Conservation (phyloP, 2,888 invertebrate genomes). For the Orthosia incerta region DNA sequence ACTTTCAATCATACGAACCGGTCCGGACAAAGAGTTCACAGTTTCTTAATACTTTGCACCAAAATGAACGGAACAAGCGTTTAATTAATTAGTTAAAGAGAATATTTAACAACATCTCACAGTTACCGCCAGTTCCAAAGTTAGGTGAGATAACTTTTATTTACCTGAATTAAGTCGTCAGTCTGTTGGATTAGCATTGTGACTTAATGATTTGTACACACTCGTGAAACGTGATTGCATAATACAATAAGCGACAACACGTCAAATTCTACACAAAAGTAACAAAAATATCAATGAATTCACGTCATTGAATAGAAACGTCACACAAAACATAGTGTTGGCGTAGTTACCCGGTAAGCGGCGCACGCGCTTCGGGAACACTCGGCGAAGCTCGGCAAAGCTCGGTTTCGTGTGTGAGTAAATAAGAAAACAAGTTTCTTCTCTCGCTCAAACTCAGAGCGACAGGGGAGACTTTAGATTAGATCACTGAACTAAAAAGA, state of each 20-base stretch:
- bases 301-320: constrained; percentile 81
- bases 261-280: constrained; percentile 66
- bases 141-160: constrained; percentile 38
- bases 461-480: constrained; percentile 78
- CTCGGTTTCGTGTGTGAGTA: constrained; percentile 72
- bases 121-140: constrained; percentile 20
- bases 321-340: constrained; percentile 70
- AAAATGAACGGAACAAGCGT: constrained; percentile 62
- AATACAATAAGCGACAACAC: constrained; percentile 48
- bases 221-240: constrained; percentile 32
- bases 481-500: constrained; percentile 89
- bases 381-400: constrained; percentile 77
- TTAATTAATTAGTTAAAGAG: constrained; percentile 66
- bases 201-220: constrained; percentile 39
- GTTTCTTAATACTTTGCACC: constrained; percentile 70
- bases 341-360: constrained; percentile 74
- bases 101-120: constrained; percentile 35
- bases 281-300: constrained; percentile 84
- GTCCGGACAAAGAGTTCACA: constrained; percentile 81
- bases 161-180: constrained; percentile 29
- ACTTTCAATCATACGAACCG: constrained; percentile 85
- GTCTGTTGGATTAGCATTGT: constrained; percentile 29
- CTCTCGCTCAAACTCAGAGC: constrained; percentile 76
- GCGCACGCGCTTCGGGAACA: constrained; percentile 80
- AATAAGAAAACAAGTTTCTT: constrained; percentile 71